These are phyloP conservation scores for Campoplex capitator DNA, from an alignment of 2,888 invertebrate species.

Conservation along the genomic window DNA sequence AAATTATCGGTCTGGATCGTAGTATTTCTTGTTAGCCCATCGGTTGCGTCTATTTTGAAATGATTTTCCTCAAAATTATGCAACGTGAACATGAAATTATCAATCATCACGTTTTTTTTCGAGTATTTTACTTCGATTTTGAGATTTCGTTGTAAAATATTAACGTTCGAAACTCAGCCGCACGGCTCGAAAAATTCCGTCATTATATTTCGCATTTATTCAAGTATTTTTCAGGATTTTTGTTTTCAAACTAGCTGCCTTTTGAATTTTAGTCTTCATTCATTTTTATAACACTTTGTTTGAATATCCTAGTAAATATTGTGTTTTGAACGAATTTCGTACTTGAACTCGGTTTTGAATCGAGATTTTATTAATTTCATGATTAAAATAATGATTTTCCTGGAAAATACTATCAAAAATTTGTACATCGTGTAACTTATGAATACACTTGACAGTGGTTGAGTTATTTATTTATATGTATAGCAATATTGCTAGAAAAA, in stretches of 20 bases:
- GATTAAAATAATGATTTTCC: background rate
- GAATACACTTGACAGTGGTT: background rate
- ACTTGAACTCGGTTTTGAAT: background rate
- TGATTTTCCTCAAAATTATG: background rate
- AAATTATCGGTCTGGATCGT: background rate
- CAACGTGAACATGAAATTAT: background rate
- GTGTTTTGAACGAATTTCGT: background rate
- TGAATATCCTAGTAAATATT: no score
- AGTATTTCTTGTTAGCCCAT: background rate
- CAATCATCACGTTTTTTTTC: background rate
- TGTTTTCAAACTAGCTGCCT: no score
- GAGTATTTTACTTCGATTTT: background rate
- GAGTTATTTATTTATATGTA: background rate
- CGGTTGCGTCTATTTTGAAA: background rate
- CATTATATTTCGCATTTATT: background rate
- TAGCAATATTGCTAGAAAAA: constrained; percentile 67
- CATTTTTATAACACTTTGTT: no score
- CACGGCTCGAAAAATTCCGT: no score
- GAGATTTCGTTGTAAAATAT: background rate
- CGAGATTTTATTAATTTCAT: background rate
- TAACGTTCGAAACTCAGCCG: no score
- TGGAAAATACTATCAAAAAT: background rate
- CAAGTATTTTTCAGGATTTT: background rate
- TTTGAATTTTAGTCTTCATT: no score
- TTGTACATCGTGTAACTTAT: background rate